Conservation (phyloP, 64 coral and sea anemone species). For the Montipora capricornis region DNA sequence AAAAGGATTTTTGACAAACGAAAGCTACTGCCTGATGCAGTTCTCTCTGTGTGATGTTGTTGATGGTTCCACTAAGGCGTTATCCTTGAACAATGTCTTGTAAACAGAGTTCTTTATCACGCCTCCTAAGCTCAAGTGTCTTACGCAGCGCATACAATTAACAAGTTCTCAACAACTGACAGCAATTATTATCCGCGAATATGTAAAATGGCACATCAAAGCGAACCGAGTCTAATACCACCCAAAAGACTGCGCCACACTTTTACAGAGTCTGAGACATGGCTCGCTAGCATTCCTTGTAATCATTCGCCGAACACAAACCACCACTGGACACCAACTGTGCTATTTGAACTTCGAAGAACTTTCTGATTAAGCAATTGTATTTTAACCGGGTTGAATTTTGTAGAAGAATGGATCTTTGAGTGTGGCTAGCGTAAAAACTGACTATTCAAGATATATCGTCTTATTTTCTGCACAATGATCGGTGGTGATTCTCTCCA, state of each 20-base stretch:
- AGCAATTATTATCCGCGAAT: conserved; percentile 8
- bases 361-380: neutral
- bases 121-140: conserved; percentile 35
- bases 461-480: neutral
- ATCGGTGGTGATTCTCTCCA: neutral
- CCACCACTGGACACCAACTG: neutral
- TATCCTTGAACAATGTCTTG: conserved; percentile 19
- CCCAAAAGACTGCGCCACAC: neutral
- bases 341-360: neutral
- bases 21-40: neutral
- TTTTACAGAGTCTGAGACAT: neutral
- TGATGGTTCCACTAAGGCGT: conserved; percentile 17
- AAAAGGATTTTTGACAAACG: neutral
- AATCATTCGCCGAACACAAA: neutral
- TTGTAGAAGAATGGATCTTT: neutral
- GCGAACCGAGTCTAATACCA: neutral
- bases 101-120: conserved; percentile 37
- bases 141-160: conserved; percentile 39
- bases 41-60: neutral
- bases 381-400: neutral
- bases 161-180: neutral
- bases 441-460: neutral
- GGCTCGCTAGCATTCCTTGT: neutral
- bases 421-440: neutral
- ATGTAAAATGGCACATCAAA: conserved; percentile 40